phyloP scores from a whole-genome alignment of 2,797 vertebrate genomes.

The Ibycter americanus region DNA sequence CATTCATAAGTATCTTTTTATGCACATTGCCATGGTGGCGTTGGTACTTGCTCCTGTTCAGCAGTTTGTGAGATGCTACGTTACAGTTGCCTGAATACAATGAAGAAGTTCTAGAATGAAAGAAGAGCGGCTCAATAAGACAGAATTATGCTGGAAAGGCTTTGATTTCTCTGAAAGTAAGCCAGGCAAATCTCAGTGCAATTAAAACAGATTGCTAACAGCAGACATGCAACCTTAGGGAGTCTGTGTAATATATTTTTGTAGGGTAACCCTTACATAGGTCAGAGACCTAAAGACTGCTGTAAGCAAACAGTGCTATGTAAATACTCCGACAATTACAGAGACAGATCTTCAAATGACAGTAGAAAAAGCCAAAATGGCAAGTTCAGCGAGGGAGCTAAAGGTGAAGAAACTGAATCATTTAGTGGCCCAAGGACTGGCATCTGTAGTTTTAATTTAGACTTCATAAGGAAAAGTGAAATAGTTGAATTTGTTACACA shows the following conservation, averaged over 20 bases:
- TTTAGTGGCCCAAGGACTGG: not conserved
- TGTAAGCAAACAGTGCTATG: not conserved
- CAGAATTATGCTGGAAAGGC: not conserved
- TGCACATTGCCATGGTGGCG: not conserved
- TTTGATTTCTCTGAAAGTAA: not conserved
- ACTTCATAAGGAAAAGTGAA: constrained; percentile 1
- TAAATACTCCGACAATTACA: not conserved
- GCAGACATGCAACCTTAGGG: not conserved
- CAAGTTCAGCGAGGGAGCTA: not conserved
- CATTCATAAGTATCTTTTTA: not conserved
- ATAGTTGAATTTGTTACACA: not conserved
- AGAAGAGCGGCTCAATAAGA: not conserved
- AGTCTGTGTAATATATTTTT: not conserved
- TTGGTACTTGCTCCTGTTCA: not conserved
- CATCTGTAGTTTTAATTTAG: not conserved
- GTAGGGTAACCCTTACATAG: not conserved
- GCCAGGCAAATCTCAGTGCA: not conserved
- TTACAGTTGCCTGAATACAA: not conserved
- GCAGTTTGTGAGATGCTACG: not conserved
- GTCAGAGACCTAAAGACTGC: not conserved
- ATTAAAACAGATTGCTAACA: not conserved
- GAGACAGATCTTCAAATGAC: not conserved
- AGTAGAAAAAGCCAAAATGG: not conserved
- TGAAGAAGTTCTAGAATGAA: not conserved
- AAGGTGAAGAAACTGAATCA: not conserved